A percentile compares a stretch with the other conserved stretches of the same genome.
Conservation (phyloP, 2,888 invertebrate species). For the Bembecia ichneumoniformis region DNA sequence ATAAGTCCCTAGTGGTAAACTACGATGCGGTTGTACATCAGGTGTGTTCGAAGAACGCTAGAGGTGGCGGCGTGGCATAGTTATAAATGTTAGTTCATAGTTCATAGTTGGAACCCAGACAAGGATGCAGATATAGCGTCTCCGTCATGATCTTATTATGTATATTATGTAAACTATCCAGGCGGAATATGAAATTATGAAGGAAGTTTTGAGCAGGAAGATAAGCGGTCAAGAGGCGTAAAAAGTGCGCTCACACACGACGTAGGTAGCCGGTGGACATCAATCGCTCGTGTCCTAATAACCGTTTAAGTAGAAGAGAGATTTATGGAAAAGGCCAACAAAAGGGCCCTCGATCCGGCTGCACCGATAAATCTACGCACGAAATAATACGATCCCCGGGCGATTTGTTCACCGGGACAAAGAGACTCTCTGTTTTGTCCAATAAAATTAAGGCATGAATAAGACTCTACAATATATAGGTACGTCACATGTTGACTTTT, state of each 20-base stretch:
- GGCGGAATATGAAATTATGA: too few relatives aligned
- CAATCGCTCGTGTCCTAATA: conserved; percentile 63
- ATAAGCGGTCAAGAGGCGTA: conserved; percentile 4
- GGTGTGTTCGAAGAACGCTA: too few relatives aligned
- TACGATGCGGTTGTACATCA: too few relatives aligned
- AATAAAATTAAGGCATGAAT: conserved; percentile 48
- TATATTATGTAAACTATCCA: too few relatives aligned
- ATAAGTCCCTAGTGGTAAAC: too few relatives aligned
- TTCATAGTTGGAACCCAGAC: too few relatives aligned
- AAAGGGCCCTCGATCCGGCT: conserved; percentile 54
- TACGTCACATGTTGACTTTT: too few relatives aligned
- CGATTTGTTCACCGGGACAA: conserved; percentile 61
- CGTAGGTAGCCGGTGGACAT: conserved; percentile 41
- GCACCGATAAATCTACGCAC: conserved; percentile 64
- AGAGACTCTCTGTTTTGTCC: conserved; percentile 47
- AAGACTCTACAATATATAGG: not conserved
- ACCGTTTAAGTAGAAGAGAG: conserved; percentile 64
- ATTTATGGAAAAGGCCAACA: conserved; percentile 66
- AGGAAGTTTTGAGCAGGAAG: not conserved
- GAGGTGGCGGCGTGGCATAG: too few relatives aligned
- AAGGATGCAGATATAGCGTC: too few relatives aligned
- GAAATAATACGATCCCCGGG: conserved; percentile 62
- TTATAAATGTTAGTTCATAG: too few relatives aligned
- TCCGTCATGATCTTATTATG: too few relatives aligned
- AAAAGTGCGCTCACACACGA: conserved; percentile 28